A percentile compares a stretch with the other conserved stretches of the same genome.
phyloP scores from a whole-genome alignment of 30 jellyfish, hydroid and myxozoan species.

The Pseudorhiza aurosa region DNA sequence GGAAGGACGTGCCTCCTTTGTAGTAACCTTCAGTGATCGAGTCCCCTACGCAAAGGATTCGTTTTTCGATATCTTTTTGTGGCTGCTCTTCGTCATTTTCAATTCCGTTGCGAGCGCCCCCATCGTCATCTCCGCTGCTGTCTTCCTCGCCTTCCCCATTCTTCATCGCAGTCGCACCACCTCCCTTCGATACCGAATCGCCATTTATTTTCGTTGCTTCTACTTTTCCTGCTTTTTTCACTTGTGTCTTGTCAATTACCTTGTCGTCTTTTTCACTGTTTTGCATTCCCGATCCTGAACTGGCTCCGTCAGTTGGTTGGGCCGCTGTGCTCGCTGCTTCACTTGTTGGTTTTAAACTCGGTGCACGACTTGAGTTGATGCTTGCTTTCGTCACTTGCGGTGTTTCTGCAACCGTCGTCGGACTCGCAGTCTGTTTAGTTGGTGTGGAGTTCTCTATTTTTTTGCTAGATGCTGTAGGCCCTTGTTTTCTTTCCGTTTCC shows the following conservation, averaged over 20 bases:
- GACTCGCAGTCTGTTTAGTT: conserved; percentile 30
- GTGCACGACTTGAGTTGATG: conserved; percentile 12
- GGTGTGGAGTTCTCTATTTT: conserved; percentile 12
- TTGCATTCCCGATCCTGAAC: conserved; percentile 59
- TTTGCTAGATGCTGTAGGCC: conserved; percentile 3
- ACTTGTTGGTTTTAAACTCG: conserved; percentile 49
- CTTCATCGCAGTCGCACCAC: not conserved
- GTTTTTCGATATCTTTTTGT: conserved; percentile 41
- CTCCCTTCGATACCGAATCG: not conserved
- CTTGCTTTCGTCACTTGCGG: conserved; percentile 16
- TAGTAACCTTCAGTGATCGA: conserved; percentile 79
- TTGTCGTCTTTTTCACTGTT: not conserved
- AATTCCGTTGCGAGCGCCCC: not conserved
- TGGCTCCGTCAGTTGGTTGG: conserved; percentile 8
- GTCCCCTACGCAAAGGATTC: conserved; percentile 77
- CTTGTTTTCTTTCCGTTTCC: not conserved
- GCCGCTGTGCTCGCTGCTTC: conserved; percentile 58
- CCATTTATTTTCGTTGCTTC: not conserved
- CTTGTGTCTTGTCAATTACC: not conserved
- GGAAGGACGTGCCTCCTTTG: conserved; percentile 59
- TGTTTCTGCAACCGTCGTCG: conserved; percentile 49
- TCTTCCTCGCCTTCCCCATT: conserved; percentile 5
- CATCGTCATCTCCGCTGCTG: conserved; percentile 22
- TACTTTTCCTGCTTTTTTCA: not conserved
- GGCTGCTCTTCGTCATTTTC: conserved; percentile 5